Base-by-base conservation (phyloP, 2,888 invertebrate species). In the Drosophila meridionalis region DNA sequence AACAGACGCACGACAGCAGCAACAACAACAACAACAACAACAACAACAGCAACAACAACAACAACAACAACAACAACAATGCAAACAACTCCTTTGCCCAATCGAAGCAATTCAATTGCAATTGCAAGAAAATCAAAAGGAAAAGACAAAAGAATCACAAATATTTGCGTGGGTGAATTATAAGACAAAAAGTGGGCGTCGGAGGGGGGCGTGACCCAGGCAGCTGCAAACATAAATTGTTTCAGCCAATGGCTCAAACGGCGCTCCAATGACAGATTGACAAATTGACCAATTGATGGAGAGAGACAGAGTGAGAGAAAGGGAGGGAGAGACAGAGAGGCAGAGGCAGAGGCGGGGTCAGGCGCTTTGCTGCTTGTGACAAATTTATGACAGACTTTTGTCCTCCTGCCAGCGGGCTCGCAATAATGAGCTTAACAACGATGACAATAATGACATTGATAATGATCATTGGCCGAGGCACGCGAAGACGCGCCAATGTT, bases 241-340 rank as follows among this genome's bases (percentile, higher is more conserved):
- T 52, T 3, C 8, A 2, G 66, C 58, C 65, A 48, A 69, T 70
- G 90, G 74, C 69, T 66, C 62, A 64, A 84, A 87, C 83, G 90
- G 84, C 84, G 84, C 84, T 84, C 73, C 84, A 88, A 77, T 85
- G 85, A 90, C 90, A 89, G 90, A 86, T 90, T 86, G 85, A 86
- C 85, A 86, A 86, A 90, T 85, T 45, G 58, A 36, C 58, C 43
- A 45, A 58, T 30, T 56, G 56, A 3, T 28, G 20, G 20, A 6
- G 14, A 12, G 26, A 76, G 67, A 50, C 58, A 61, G 58, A 40
- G 47, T 26, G 59, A 36, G 28, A 38, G 47, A 14, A 26, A 48
- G 28, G 0, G 48, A 48, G 3, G 7, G 30, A 9, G 48, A 0
- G n/a, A 50, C 14, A 8, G 7, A 14, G n/a, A n/a, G 48, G 3